Conservation (phyloP, 1,140 invertebrate species). For the Acromyrmex echinatior region DNA sequence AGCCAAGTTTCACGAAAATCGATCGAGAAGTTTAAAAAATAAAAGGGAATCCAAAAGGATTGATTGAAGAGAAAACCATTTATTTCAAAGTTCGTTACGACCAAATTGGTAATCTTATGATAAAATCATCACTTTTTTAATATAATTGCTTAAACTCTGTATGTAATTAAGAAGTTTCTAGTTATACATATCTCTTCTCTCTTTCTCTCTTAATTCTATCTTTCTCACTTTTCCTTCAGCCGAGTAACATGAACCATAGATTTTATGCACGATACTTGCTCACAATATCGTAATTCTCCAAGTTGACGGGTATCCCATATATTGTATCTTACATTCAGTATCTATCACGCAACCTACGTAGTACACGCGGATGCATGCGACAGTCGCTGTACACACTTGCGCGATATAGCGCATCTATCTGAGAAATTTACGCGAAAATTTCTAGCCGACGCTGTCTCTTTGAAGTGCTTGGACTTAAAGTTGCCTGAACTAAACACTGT, state of each 20-base stretch:
- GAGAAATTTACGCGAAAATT: slow-evolving; percentile 62
- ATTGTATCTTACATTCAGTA: slow-evolving; percentile 29
- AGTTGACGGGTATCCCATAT: slow-evolving; percentile 32
- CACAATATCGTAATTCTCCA: slow-evolving; percentile 52
- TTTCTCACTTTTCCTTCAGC: background rate
- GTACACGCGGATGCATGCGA: slow-evolving; percentile 21
- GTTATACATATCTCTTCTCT: background rate
- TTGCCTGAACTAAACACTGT: slow-evolving; percentile 24
- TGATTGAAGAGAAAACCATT: too few relatives aligned
- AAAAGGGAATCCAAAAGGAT: too few relatives aligned
- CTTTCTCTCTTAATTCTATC: background rate
- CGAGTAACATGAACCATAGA: background rate
- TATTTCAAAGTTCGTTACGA: background rate
- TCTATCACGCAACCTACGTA: slow-evolving; percentile 33
- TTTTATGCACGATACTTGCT: slow-evolving; percentile 33
- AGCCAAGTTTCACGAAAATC: too few relatives aligned
- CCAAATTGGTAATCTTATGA: background rate
- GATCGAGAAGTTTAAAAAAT: too few relatives aligned
- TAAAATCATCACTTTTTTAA: background rate
- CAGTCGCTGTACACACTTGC: slow-evolving; percentile 21
- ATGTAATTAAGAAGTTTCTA: slow-evolving; percentile 20
- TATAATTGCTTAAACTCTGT: background rate
- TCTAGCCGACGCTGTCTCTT: slow-evolving; percentile 40
- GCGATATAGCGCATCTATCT: slow-evolving; percentile 19
- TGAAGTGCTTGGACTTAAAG: slow-evolving; percentile 36